These are phyloP conservation scores for Pyrochroa serraticornis DNA, from an alignment of 2,888 invertebrate genomes.

Conservation along the genomic window DNA sequence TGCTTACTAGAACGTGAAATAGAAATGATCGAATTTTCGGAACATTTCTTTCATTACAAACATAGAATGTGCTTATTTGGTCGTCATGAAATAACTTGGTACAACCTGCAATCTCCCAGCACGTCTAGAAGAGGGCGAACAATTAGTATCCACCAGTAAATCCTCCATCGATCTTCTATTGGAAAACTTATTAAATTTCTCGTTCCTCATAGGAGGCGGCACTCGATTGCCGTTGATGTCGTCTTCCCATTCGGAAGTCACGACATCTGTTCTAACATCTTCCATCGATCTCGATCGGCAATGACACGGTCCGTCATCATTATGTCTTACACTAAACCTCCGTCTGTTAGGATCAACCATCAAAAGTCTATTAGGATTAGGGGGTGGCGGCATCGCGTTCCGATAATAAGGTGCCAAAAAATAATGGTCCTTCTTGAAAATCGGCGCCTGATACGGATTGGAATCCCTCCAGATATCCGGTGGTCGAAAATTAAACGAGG, in stretches of 20 bases:
- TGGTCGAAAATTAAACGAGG: slow-evolving; percentile 52
- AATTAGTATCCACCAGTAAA: slow-evolving; percentile 64
- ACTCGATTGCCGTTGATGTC: slow-evolving; percentile 67
- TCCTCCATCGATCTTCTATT: slow-evolving; percentile 77
- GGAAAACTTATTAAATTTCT: slow-evolving; percentile 49
- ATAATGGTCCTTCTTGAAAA: slow-evolving; percentile 63
- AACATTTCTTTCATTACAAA: slow-evolving; percentile 1
- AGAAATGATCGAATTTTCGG: slow-evolving; percentile 7
- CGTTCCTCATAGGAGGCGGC: slow-evolving; percentile 53
- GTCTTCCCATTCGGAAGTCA: slow-evolving; percentile 51
- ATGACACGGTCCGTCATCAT: slow-evolving; percentile 60
- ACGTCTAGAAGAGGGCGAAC: slow-evolving; percentile 62
- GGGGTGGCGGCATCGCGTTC: slow-evolving; percentile 68
- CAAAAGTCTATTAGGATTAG: slow-evolving; percentile 52
- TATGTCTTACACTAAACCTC: slow-evolving; percentile 32
- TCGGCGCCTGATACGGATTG: slow-evolving; percentile 60
- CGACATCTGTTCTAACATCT: slow-evolving; percentile 71
- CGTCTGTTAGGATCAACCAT: slow-evolving; percentile 49
- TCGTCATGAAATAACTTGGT: slow-evolving; percentile 4
- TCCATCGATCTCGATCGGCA: slow-evolving; percentile 76
- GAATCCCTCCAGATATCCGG: slow-evolving; percentile 51
- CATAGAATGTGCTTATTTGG: slow-evolving; percentile 5
- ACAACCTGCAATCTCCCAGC: slow-evolving; percentile 64
- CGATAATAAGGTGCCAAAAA: slow-evolving; percentile 73
- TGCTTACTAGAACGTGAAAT: too few species aligned